phyloP scores from a whole-genome alignment of 2,113 vertebrate species.

The Takifugu flavidus region DNA sequence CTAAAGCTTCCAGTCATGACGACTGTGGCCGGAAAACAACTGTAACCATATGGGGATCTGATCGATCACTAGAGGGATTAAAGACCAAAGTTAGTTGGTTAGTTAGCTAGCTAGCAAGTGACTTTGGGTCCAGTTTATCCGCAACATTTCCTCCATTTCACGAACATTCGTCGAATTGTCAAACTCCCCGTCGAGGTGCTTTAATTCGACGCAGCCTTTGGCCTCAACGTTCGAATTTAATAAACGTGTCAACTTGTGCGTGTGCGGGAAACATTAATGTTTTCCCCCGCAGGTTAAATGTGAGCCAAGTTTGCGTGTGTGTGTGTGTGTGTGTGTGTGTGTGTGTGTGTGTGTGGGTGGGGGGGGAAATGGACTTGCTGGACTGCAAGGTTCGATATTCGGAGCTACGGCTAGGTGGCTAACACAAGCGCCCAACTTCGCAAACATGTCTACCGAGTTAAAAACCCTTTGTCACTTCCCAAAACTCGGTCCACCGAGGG shows the following conservation, averaged over 20 bases:
- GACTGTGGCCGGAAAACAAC: constrained; percentile 9
- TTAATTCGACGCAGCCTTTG: not conserved
- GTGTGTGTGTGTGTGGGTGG: too few species aligned
- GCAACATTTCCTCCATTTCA: not conserved
- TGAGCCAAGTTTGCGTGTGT: constrained; percentile 10
- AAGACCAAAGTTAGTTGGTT: not conserved
- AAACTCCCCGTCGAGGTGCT: not conserved
- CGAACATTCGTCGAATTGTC: too few species aligned
- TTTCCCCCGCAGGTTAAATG: too few species aligned
- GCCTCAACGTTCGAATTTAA: not conserved
- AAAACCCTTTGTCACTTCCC: constrained; percentile 46
- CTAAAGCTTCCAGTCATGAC: not conserved
- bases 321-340: too few species aligned
- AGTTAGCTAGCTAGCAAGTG: constrained; percentile 24
- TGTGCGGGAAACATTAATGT: too few species aligned
- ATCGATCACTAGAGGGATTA: constrained; percentile 2
- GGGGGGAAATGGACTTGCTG: constrained; percentile 22
- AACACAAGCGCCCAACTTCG: constrained; percentile 36
- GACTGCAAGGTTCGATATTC: constrained; percentile 14
- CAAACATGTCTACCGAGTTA: constrained; percentile 19
- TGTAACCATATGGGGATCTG: constrained; percentile 31
- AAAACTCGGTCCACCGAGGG: constrained; percentile 1
- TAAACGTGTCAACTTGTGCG: not conserved
- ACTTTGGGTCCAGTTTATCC: not conserved
- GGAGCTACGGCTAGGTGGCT: constrained; percentile 41